Percentiles rank a stretch among this genome's conserved stretches.
Evolutionary conservation across 2,113 vertebrate species (phyloP).

Genomic region (Pelodiscus sinensis): DNA sequence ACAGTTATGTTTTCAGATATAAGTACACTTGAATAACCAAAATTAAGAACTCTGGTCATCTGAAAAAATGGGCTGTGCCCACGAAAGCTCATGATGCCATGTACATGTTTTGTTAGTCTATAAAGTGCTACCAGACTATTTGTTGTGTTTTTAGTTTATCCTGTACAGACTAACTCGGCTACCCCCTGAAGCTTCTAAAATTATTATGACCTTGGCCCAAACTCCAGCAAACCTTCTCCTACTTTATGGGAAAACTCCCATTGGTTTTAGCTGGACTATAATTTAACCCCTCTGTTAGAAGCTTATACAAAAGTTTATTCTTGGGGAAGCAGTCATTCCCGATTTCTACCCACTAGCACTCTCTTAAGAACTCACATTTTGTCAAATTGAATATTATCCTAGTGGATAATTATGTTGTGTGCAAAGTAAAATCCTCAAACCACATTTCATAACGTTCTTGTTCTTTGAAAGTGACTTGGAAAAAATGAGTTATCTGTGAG

Average conservation of each 20-base stretch:
- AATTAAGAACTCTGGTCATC: too few relatives aligned
- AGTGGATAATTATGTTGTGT: background rate
- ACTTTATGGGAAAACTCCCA: background rate
- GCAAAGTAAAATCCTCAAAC: background rate
- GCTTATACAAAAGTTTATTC: background rate
- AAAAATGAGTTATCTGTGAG: background rate
- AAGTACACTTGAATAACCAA: background rate
- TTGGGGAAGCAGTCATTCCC: background rate
- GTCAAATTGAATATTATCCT: background rate
- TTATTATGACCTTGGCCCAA: background rate
- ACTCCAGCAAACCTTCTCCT: background rate
- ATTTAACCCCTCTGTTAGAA: background rate
- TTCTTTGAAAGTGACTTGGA: constrained; percentile 3
- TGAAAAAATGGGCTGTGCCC: too few relatives aligned
- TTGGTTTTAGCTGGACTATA: background rate
- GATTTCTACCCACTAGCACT: background rate
- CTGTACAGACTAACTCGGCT: too few relatives aligned
- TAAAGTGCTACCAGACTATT: too few relatives aligned
- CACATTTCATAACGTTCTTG: background rate
- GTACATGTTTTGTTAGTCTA: too few relatives aligned
- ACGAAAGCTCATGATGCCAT: too few relatives aligned
- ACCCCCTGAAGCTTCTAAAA: too few relatives aligned
- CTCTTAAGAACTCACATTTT: background rate
- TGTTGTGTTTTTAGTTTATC: too few relatives aligned
- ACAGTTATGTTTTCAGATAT: background rate